Evolutionary conservation across 2,888 invertebrate genomes (phyloP).

Genomic region (Sycophila texana): DNA sequence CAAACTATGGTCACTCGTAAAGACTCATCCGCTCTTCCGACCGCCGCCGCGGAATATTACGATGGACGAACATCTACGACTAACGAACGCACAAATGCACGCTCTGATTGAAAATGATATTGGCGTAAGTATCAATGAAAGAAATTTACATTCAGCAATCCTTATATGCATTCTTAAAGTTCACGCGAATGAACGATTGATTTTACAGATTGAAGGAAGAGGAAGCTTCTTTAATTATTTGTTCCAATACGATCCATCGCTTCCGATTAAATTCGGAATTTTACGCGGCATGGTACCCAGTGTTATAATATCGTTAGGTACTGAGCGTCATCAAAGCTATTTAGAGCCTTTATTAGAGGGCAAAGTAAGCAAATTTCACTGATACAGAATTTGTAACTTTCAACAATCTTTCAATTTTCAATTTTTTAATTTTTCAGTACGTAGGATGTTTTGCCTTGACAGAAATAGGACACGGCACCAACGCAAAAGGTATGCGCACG

Average conservation of each 20-base stretch:
- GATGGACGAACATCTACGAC: conserved; percentile 84
- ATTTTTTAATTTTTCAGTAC: conserved; percentile 76
- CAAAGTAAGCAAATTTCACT: conserved; percentile 64
- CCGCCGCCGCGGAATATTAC: conserved; percentile 79
- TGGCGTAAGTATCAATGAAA: conserved; percentile 53
- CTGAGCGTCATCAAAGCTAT: conserved; percentile 73
- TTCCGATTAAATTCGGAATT: conserved; percentile 71
- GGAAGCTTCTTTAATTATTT: conserved; percentile 60
- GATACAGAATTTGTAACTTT: not conserved
- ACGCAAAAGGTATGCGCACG: conserved; percentile 93
- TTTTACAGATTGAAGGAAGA: conserved; percentile 53
- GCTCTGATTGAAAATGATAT: conserved; percentile 59
- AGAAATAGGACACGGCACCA: conserved; percentile 96
- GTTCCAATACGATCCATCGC: conserved; percentile 72
- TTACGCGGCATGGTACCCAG: conserved; percentile 76
- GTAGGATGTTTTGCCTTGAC: conserved; percentile 92
- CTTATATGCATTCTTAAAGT: not conserved
- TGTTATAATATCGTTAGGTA: conserved; percentile 76
- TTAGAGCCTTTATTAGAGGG: conserved; percentile 68
- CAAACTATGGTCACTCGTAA: conserved; percentile 86
- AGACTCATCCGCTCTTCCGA: conserved; percentile 86
- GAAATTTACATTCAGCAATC: not conserved
- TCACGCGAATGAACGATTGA: not conserved
- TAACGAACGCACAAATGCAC: conserved; percentile 65
- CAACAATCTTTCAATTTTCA: not conserved